Evolutionary conservation across 1,140 invertebrate genomes (phyloP), one percentile per base, ranked within the genome.

Genomic region (Drosophila varians): DNA sequence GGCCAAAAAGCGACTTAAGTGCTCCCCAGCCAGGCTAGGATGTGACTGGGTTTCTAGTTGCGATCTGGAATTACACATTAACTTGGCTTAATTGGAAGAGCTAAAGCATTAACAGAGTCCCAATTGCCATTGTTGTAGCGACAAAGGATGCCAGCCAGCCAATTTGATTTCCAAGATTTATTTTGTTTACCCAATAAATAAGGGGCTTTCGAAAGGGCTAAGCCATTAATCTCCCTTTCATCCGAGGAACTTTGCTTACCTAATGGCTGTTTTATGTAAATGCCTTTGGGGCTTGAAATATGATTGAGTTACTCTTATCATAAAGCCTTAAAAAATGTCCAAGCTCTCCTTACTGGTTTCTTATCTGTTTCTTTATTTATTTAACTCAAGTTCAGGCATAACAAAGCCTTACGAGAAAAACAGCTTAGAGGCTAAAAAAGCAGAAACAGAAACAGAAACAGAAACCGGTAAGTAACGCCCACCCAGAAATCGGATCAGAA

Each of bases 321-420:
- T 64, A 64, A 61, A 28, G n/a, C 42, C 56, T 1, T 23, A 14
- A 18, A 47, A 48, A 47, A 16, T 21, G 25, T 56, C 64, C 49
- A 51, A 71, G 65, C 49, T 64, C 38, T 70, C 53, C 68, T 36
- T 58, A 23, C 53, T 58, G 54, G 54, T 60, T 73, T 36, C 38
- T 62, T 64, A 55, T 55, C 43, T 53, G 19, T 19, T 52, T 23
- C 18, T 28, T 65, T 51, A 45, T 43, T 65, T 23, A 31, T 16
- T 55, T 18, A 65, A 7, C 43, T 64, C 38, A 68, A 34, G 46
- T 53, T 53, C 21, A 16, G 48, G 48, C 36, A 21, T 51, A 48
- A 14, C 46, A 62, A 60, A 73, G 71, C 48, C 55, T 79, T 82
- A 82, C 76, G 76, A 64, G 80, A 71, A 79, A 84, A 78, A 55